phyloP scores from a whole-genome alignment of 2,797 vertebrate species.

The Tinamus major region DNA sequence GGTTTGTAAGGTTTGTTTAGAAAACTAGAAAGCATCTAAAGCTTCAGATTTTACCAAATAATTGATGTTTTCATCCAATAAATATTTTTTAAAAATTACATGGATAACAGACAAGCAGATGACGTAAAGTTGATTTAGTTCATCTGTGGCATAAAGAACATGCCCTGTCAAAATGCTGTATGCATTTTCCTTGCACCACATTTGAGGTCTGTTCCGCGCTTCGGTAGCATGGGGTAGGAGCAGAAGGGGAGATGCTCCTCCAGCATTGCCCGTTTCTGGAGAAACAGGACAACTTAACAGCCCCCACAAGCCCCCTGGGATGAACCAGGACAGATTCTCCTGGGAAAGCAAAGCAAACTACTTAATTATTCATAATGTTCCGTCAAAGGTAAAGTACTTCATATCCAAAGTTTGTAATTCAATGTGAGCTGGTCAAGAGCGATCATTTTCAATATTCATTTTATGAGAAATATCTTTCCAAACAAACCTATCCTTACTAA shows the following conservation, averaged over 20 bases:
- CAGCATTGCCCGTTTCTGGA: not conserved
- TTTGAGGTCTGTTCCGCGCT: not conserved
- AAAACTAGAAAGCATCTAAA: not conserved
- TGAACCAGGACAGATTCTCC: not conserved
- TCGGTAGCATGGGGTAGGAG: not conserved
- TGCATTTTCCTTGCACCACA: not conserved
- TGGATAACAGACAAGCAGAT: not conserved
- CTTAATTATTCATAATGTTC: not conserved
- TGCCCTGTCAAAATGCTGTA: not conserved
- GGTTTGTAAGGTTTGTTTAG: not conserved
- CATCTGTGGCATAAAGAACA: not conserved
- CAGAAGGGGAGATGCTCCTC: not conserved
- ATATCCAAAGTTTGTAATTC: not conserved
- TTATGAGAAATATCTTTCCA: not conserved
- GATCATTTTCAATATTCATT: not conserved
- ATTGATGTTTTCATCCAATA: not conserved
- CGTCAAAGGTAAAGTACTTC: not conserved
- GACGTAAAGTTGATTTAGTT: not conserved
- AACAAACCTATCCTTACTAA: not conserved
- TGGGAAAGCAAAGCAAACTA: not conserved
- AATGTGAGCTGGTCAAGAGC: not conserved
- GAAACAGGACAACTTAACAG: not conserved
- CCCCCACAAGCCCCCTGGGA: not conserved
- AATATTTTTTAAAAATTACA: slow-evolving; percentile 18
- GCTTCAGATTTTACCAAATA: not conserved